These are phyloP conservation scores for Laterallus jamaicensis DNA, from an alignment of 2,113 vertebrate species.

Conservation along the genomic window DNA sequence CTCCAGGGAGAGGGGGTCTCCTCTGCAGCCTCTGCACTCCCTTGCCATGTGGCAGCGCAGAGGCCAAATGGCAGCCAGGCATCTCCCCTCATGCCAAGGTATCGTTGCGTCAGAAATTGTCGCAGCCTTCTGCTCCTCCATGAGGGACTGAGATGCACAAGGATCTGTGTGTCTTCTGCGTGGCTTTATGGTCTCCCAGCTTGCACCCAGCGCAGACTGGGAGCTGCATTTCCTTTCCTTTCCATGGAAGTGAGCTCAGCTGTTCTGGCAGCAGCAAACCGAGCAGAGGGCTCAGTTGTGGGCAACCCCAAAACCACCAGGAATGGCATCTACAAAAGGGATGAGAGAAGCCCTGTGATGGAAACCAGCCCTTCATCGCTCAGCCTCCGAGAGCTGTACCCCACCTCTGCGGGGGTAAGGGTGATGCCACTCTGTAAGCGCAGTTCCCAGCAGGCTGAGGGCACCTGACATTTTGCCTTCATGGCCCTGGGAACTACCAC, in stretches of 20 bases:
- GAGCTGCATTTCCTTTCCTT: neutral
- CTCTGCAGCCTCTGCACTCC: neutral
- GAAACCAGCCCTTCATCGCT: neutral
- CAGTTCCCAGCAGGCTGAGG: neutral
- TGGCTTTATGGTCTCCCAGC: neutral
- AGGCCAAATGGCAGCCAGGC: neutral
- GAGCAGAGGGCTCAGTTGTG: neutral
- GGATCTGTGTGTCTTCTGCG: neutral
- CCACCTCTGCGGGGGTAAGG: rapidly evolving
- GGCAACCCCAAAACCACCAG: neutral
- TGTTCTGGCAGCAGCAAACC: neutral
- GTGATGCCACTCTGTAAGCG: neutral
- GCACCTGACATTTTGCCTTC: neutral
- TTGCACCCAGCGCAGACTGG: neutral
- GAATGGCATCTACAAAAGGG: neutral
- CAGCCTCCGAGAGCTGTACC: neutral
- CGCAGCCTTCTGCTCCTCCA: neutral
- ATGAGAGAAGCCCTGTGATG: neutral
- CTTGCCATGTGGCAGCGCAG: neutral
- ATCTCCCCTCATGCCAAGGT: neutral
- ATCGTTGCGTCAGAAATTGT: neutral
- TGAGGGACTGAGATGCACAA: rapidly evolving
- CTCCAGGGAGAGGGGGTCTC: neutral
- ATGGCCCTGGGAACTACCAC: neutral
- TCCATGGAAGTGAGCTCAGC: neutral